Base-by-base conservation (phyloP, 2,797 vertebrate species). In the Hirundo rustica region DNA sequence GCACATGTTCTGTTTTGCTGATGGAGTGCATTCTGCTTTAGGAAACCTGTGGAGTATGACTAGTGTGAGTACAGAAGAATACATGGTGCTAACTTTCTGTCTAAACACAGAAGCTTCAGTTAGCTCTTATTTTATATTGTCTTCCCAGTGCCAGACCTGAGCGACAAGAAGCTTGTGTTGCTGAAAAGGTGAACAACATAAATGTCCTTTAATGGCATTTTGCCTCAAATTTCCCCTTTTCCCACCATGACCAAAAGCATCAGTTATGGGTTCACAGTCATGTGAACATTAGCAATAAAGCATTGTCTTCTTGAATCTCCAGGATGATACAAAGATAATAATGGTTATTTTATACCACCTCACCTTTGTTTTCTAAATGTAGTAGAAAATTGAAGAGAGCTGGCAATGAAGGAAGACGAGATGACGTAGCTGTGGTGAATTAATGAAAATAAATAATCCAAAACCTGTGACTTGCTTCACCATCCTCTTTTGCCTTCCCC, bases 1-100 rank as follows among this genome's bases (percentile, higher is more conserved):
- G 91, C 88, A 88, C 34, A 27, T 48, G 50, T 32, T 96, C 74
- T 91, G 22, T 94, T 97, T 96, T 97, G 95, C 90, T 95, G 88
- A 95, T 36, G 19, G 68, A 96, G 72, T 82, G 32, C 79, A 79
- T 90, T 96, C 83, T 95, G 88, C 93, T 91, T 95, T 91, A 89
- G 85, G 80, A 94, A 96, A 82, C 32, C 85, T 9, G 6, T n/a
- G 78, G 94, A 92, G 75, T 44, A 32, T 65, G 42, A 44, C 54
- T 76, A 21, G 61, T 74, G 71, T 75, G 81, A 89, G 64, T 42
- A 67, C 57, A 95, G 91, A 93, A 51, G 93, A 96, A 92, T 89
- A 71, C 76, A 58, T 57, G 88, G 81, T 87, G 81, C 74, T 92
- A 80, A 73, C 85, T 88, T 92, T 96, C 89, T 44, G 2, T 88